Percentiles rank a stretch among this genome's conserved stretches.
These are phyloP conservation scores for Microctenopoma lineatum DNA, from an alignment of 2,797 vertebrate species.

Conservation along the genomic window DNA sequence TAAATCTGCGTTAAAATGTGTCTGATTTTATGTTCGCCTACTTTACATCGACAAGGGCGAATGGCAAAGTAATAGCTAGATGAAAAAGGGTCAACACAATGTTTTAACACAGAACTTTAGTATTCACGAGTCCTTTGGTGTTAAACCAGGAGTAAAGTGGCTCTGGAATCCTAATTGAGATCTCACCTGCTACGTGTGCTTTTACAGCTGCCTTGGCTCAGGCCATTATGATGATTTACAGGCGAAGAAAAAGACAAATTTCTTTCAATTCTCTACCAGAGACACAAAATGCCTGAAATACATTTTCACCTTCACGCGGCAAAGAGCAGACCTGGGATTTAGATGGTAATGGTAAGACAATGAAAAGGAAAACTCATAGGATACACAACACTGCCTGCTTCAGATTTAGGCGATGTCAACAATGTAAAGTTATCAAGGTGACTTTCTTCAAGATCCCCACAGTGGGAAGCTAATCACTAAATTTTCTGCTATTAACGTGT, in stretches of 20 bases:
- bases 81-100: slow-evolving; percentile 23
- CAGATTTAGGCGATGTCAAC: not conserved
- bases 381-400: not conserved
- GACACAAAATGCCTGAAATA: slow-evolving; percentile 1
- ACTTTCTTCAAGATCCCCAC: too few species aligned
- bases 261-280: slow-evolving; percentile 24
- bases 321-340: not conserved
- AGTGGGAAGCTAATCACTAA: too few species aligned
- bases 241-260: slow-evolving; percentile 4
- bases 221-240: slow-evolving; percentile 37
- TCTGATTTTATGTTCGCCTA: slow-evolving; percentile 18
- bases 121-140: slow-evolving; percentile 13
- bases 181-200: slow-evolving; percentile 38
- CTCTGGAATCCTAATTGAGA: slow-evolving; percentile 37
- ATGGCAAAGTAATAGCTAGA: slow-evolving; percentile 9
- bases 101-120: slow-evolving; percentile 24
- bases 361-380: not conserved
- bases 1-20: slow-evolving; percentile 29
- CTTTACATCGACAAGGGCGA: not conserved
- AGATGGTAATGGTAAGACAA: not conserved
- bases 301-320: not conserved
- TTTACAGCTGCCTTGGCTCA: slow-evolving; percentile 34
- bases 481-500: too few species aligned
- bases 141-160: slow-evolving; percentile 33
- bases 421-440: too few species aligned